Percentiles rank a stretch among this genome's conserved stretches.
Conservation (phyloP, 2,888 invertebrate genomes). For the Dendrolimus pini region DNA sequence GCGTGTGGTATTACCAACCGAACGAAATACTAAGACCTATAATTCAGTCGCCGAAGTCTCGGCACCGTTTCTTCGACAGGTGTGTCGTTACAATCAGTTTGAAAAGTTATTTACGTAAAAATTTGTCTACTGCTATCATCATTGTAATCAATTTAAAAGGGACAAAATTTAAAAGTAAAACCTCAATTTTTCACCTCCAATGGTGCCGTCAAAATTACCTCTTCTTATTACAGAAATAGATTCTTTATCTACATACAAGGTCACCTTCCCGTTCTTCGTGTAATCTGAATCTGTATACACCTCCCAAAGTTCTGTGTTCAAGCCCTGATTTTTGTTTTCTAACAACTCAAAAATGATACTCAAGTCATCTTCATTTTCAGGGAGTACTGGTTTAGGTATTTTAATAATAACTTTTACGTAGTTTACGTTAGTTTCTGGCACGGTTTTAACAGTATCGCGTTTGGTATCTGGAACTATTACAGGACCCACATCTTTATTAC, state of each 20-base stretch:
- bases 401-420: constrained; percentile 42
- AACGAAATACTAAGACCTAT: too few species aligned
- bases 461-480: constrained; percentile 17
- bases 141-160: too few species aligned
- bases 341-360: constrained; percentile 53
- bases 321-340: constrained; percentile 57
- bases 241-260: constrained; percentile 43
- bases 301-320: constrained; percentile 58
- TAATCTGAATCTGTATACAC: constrained; percentile 25
- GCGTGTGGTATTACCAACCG: too few species aligned
- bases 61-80: too few species aligned
- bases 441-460: too few species aligned
- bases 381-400: constrained; percentile 44
- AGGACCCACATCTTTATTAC: too few species aligned
- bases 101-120: too few species aligned
- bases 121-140: too few species aligned
- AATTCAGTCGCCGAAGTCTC: too few species aligned
- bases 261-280: constrained; percentile 44
- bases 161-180: constrained; percentile 35
- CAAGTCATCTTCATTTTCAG: constrained; percentile 51
- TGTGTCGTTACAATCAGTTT: too few species aligned
- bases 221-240: constrained; percentile 43
- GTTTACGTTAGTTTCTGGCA: not conserved
- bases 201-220: constrained; percentile 39
- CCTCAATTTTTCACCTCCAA: constrained; percentile 50